Conservation (phyloP, 1,140 invertebrate species). For the Eumaeus atala region DNA sequence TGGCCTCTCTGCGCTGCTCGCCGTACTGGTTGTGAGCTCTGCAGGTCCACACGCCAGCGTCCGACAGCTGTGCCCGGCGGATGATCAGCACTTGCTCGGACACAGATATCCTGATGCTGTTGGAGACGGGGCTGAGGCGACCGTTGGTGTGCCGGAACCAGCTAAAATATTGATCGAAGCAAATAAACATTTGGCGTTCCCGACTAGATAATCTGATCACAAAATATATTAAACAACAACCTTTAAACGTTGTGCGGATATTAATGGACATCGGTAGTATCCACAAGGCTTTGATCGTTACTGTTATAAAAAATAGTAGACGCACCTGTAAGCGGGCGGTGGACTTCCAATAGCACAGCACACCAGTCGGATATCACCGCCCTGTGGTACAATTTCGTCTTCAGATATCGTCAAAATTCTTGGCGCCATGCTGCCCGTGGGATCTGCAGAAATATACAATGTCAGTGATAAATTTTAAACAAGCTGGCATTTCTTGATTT, state of each 20-base stretch:
- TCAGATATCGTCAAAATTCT: conserved; percentile 77
- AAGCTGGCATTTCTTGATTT: no score
- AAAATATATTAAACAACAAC: no score
- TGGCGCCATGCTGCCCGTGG: conserved; percentile 78
- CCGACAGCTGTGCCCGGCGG: conserved; percentile 78
- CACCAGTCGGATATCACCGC: conserved; percentile 79
- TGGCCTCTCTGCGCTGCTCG: conserved; percentile 75
- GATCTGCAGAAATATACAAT: conserved; percentile 51
- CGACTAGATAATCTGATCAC: no score
- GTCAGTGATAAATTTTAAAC: no score
- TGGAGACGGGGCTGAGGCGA: conserved; percentile 77
- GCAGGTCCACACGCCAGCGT: conserved; percentile 81
- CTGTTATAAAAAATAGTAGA: neutral
- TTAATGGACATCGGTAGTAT: no score
- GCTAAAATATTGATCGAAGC: conserved; percentile 43
- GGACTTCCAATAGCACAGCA: conserved; percentile 83
- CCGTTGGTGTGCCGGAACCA: conserved; percentile 79
- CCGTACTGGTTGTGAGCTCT: conserved; percentile 77
- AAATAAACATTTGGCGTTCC: no score
- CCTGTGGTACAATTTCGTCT: conserved; percentile 77
- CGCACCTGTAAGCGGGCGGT: conserved; percentile 79
- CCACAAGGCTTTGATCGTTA: no score
- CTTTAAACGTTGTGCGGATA: no score
- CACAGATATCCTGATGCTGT: conserved; percentile 76
- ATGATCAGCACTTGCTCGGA: conserved; percentile 80